Evolutionary conservation across 2,797 vertebrate species (phyloP), one percentile per base, ranked within the genome.

Genomic region (Cryptoblepharus egeriae): DNA sequence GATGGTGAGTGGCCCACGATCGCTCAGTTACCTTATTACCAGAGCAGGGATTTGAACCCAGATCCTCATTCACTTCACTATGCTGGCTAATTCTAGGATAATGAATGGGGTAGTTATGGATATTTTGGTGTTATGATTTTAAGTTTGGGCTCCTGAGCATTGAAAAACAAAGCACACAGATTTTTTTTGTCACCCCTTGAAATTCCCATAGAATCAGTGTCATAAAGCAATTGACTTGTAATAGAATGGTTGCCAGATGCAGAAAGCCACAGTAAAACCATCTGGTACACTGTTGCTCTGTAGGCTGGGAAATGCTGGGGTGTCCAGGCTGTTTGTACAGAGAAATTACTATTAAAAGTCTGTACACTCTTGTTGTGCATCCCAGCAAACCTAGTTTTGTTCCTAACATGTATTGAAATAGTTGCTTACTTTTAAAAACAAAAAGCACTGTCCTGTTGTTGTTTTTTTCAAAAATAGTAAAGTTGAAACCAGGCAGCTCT

Each of bases 151-250:
- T 69, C 26, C 28, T 28, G 39, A 39, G 22, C 45, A 64, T 42
- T 77, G 42, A 18, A 65, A 52, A 65, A 18, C 39, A 52, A 26
- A 65, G 15, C 16, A 20, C 9, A 11, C 24, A 30, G 18, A 9
- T 84, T 65, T 28, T 1, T 68, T 3, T 32, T 35, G 35, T n/a
- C n/a, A 84, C 10, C 22, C n/a, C 10, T 24, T 39, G 42, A 57
- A 69, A 2, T 3, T 79, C 22, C 79, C 30, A n/a, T 60, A 39
- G 20, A 75, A n/a, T 60, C 0, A 0, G 83, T 28, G 45, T 85
- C 78, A 67, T 61, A 78, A 80, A 72, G 6, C 10, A 73, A 24
- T 16, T 45, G 77, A 79, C 88, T 91, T 87, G 84, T 45, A 37
- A 77, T 5, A 28, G 30, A 45, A 70, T 67, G 39, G 30, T 74